A percentile compares a stretch with the other conserved stretches of the same genome.
These are phyloP conservation scores for Hylaeus anthracinus DNA, from an alignment of 1,140 invertebrate species.

Conservation along the genomic window DNA sequence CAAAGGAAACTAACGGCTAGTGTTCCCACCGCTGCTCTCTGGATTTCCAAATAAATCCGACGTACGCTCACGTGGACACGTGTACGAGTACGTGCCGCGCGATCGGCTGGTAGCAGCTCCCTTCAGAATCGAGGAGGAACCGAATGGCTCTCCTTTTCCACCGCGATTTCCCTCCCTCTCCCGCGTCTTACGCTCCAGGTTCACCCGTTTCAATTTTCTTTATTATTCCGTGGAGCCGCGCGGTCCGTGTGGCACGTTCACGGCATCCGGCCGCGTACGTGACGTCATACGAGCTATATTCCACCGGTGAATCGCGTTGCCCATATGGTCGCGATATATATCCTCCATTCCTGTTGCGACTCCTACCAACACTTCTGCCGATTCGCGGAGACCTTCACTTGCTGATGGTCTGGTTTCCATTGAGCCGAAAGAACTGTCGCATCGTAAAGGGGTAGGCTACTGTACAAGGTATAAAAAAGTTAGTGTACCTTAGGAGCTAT, in stretches of 20 bases:
- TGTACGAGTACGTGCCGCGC: constrained; percentile 61
- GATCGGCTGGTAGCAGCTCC: constrained; percentile 37
- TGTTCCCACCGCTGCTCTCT: constrained; percentile 55
- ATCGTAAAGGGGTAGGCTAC: too few relatives aligned
- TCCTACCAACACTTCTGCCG: neutral
- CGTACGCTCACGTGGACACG: constrained; percentile 54
- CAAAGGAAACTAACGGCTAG: constrained; percentile 71
- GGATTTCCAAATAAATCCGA: constrained; percentile 67
- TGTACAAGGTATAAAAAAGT: too few relatives aligned
- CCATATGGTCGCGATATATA: constrained; percentile 52
- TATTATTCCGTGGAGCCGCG: constrained; percentile 71
- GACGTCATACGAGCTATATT: constrained; percentile 72
- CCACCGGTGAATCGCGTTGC: constrained; percentile 48
- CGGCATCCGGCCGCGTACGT: constrained; percentile 75
- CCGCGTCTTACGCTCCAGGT: neutral
- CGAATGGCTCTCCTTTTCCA: constrained; percentile 32
- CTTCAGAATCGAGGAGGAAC: constrained; percentile 46
- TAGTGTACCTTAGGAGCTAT: too few relatives aligned
- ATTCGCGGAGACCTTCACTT: neutral
- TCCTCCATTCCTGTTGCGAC: neutral
- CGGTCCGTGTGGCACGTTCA: constrained; percentile 68
- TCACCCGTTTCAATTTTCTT: constrained; percentile 59
- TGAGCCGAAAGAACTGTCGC: too few relatives aligned
- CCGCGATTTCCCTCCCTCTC: constrained; percentile 5
- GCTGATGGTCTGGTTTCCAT: too few relatives aligned